A percentile compares a stretch with the other conserved stretches of the same genome.
Evolutionary conservation across 1,140 invertebrate genomes (phyloP).

Genomic region (Oncopodura yosiiana): DNA sequence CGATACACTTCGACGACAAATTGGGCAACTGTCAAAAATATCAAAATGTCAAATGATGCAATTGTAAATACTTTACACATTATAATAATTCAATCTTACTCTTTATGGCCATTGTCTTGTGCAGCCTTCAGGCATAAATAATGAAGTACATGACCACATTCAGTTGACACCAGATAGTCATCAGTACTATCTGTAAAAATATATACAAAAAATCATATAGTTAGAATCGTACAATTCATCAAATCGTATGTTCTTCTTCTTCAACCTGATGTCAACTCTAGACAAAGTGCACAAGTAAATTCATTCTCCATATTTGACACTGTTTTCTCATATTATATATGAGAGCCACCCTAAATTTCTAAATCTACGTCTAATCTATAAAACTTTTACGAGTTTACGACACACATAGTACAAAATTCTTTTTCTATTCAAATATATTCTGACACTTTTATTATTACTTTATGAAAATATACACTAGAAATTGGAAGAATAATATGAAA

Average conservation of each 20-base stretch:
- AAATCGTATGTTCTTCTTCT: slow-evolving; percentile 7
- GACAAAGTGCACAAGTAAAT: slow-evolving; percentile 28
- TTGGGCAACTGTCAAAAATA: slow-evolving; percentile 27
- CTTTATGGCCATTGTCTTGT: slow-evolving; percentile 27
- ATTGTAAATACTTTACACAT: not conserved
- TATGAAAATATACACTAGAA: too few relatives aligned
- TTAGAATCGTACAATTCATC: not conserved
- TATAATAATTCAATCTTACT: slow-evolving; percentile 12
- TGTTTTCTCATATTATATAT: slow-evolving; percentile 4
- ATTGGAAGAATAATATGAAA: too few relatives aligned
- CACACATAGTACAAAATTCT: too few relatives aligned
- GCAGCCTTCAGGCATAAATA: slow-evolving; percentile 25
- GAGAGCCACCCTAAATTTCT: too few relatives aligned
- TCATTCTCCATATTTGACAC: slow-evolving; percentile 12
- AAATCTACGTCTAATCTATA: too few relatives aligned
- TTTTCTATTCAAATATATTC: too few relatives aligned
- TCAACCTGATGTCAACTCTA: slow-evolving; percentile 32
- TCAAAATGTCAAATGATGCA: not conserved
- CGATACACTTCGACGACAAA: slow-evolving; percentile 18
- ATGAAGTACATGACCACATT: slow-evolving; percentile 33
- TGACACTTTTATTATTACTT: too few relatives aligned
- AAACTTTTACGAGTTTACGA: too few relatives aligned
- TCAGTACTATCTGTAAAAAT: slow-evolving; percentile 18
- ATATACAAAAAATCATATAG: not conserved
- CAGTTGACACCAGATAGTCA: slow-evolving; percentile 31